Conservation (phyloP, 2,113 vertebrate species). For the Lepidothrix coronata region DNA sequence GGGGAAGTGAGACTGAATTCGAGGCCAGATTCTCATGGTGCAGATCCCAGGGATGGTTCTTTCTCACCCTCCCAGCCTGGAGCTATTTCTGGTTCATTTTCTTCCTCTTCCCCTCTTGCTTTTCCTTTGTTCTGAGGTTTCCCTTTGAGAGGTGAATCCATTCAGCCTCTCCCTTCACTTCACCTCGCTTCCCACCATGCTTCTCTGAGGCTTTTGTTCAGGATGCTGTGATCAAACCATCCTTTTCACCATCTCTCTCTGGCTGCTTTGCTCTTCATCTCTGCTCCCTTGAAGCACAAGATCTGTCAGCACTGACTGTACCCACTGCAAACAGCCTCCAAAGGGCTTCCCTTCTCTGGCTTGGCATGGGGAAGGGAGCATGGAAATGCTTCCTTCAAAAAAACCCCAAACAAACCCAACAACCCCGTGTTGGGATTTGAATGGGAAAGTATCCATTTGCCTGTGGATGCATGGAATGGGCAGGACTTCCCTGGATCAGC, state of each 20-base stretch:
- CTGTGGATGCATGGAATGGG: neutral
- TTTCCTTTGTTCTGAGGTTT: conserved; percentile 18
- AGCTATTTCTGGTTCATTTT: conserved; percentile 24
- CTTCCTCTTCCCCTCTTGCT: conserved; percentile 31
- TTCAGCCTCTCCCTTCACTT: neutral
- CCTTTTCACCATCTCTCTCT: conserved; percentile 3
- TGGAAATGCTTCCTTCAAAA: conserved; percentile 12
- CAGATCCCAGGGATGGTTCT: neutral
- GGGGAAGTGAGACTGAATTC: neutral
- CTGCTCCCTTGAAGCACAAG: conserved; percentile 10
- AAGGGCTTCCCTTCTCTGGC: neutral
- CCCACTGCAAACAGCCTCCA: neutral
- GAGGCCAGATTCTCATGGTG: neutral
- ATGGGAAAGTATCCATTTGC: neutral
- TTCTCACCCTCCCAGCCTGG: neutral
- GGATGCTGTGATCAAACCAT: neutral
- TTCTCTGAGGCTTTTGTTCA: neutral
- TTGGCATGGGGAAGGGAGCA: neutral
- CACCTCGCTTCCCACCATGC: conserved; percentile 17
- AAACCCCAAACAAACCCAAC: neutral
- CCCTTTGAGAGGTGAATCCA: neutral
- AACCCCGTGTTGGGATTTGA: neutral
- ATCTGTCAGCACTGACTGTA: neutral
- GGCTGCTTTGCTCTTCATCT: conserved; percentile 44
- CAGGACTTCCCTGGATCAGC: neutral